Base-by-base conservation (phyloP, 2,797 vertebrate species). In the Telmatherina bonti region DNA sequence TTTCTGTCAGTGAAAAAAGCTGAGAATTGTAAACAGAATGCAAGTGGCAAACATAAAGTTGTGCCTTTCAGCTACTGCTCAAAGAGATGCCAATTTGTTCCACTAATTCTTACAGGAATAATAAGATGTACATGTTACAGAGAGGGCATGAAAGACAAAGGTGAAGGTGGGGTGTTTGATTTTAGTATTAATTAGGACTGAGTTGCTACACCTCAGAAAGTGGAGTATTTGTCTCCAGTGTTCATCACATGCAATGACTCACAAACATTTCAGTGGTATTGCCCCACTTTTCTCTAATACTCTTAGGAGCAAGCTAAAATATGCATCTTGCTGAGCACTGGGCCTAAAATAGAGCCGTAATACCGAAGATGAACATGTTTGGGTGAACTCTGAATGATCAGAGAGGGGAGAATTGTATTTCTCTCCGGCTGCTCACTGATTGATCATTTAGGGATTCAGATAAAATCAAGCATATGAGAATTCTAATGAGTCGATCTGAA, bases 391-490 rank as follows among this genome's bases (percentile, higher is more conserved):
- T 53, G 26, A 51, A 51, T 51, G 49, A 51, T 24, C 49, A 5
- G 22, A 29, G 52, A 53, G 29, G 2, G 16, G 52, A 53, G 52
- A 18, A 16, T 54, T 11, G n/a, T 13, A 38, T 41, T 15, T 15
- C 41, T 53, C 49, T 53, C 7, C 2, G 1, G 9, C 6, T 24
- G 11, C 13, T 52, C 49, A 4, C 41, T 79, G 59, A 78, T 56
- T 81, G 79, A 85, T 83, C 38, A 77, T 62, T 67, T 65, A 56
- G n/a, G 22, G 45, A 66, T 52, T 78, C 6, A 43, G 41, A 38
- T 75, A 54, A 70, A 49, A 64, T 20, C 12, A n/a, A 4, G 41
- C 35, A 15, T 57, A 73, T 36, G 3, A 43, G 5, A 45, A 55
- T 47, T 41, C 43, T 47, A 51, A 76, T n/a, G 54, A 65, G 62